phyloP scores from a whole-genome alignment of 2,797 vertebrate genomes.

The Limosa lapponica region DNA sequence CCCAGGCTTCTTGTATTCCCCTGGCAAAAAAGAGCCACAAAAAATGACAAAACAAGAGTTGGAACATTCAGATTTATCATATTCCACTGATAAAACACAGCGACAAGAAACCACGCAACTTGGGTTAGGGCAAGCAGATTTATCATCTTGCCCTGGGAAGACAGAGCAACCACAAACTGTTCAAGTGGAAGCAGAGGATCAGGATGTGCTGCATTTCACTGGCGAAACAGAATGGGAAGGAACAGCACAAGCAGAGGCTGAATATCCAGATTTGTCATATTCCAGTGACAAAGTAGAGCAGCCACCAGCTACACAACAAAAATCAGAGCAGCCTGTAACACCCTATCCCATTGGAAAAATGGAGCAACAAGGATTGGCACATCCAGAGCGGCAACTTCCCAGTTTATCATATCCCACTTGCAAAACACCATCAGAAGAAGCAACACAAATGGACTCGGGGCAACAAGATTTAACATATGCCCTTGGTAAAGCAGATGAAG shows the following conservation, averaged over 20 bases:
- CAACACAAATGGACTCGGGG: not conserved
- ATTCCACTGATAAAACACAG: not conserved
- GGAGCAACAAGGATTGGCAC: not conserved
- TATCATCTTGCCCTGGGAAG: not conserved
- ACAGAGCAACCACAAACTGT: not conserved
- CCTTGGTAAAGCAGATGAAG: not conserved
- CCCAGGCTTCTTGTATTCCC: not conserved
- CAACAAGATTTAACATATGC: not conserved
- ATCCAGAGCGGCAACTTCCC: not conserved
- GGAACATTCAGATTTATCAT: not conserved
- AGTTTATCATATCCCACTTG: not conserved
- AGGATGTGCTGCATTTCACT: not conserved
- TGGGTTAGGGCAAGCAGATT: not conserved
- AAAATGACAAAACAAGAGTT: not conserved
- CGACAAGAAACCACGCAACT: not conserved
- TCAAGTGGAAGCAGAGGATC: not conserved
- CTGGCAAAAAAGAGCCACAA: not conserved
- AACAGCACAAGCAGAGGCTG: not conserved
- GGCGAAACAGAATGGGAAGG: not conserved
- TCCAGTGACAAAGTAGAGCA: not conserved
- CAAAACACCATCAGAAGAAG: not conserved
- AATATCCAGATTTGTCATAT: not conserved
- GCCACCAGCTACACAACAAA: not conserved
- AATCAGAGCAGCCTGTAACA: not conserved
- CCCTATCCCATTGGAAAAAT: not conserved